Percentiles rank a stretch among this genome's conserved stretches.
phyloP scores from a whole-genome alignment of 2,888 invertebrate genomes.

The Drymonia ruficornis region DNA sequence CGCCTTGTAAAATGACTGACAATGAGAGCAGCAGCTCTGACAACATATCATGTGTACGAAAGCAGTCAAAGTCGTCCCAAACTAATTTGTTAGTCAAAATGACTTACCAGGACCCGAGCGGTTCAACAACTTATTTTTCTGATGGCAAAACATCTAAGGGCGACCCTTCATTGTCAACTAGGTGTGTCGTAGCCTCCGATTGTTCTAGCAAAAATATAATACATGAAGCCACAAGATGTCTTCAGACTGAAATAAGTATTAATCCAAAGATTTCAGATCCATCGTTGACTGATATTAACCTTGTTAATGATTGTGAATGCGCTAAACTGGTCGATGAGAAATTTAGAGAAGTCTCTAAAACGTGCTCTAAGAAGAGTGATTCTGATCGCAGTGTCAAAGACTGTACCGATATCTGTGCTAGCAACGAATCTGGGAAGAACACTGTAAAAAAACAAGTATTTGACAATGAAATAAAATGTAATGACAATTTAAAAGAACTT shows the following conservation, averaged over 20 bases:
- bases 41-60: constrained; percentile 32
- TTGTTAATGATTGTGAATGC: constrained; percentile 55
- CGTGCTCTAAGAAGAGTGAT: constrained; percentile 26
- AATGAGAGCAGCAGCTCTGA: constrained; percentile 29
- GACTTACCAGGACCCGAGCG: constrained; percentile 36
- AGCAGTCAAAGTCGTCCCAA: constrained; percentile 65
- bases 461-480: constrained; percentile 6
- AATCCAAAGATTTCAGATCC: constrained; percentile 73
- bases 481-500: constrained; percentile 14
- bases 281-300: constrained; percentile 64
- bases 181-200: constrained; percentile 15
- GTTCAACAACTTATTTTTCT: constrained; percentile 9
- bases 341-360: constrained; percentile 42
- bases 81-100: constrained; percentile 57
- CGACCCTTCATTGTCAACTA: constrained; percentile 13
- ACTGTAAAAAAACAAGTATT: constrained; percentile 6
- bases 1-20: constrained; percentile 18
- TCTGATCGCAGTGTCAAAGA: constrained; percentile 18
- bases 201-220: constrained; percentile 22
- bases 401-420: constrained; percentile 27
- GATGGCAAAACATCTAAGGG: constrained; percentile 13
- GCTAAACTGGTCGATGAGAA: constrained; percentile 57
- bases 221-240: constrained; percentile 62
- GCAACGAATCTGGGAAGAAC: constrained; percentile 21
- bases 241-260: constrained; percentile 77